These are phyloP conservation scores for Eutolmus rufibarbis DNA, from an alignment of 2,888 invertebrate genomes.

Conservation along the genomic window DNA sequence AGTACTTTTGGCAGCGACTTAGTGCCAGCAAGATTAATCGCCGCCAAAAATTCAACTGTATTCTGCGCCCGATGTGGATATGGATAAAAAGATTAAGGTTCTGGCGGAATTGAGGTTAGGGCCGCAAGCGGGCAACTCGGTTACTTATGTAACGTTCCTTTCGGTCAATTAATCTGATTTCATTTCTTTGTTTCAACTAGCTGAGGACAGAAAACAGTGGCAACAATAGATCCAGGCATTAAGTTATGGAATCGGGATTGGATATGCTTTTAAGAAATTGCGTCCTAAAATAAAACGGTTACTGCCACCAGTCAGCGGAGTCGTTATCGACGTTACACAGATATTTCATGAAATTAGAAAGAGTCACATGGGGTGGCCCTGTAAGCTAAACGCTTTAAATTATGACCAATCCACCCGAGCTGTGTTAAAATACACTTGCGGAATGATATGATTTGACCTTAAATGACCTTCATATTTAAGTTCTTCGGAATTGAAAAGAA, in stretches of 20 bases:
- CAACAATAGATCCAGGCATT: neutral
- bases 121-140: neutral
- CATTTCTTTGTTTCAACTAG: neutral
- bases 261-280: neutral
- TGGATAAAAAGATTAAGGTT: neutral
- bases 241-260: neutral
- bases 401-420: neutral
- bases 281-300: neutral
- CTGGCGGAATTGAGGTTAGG: neutral
- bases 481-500: neutral
- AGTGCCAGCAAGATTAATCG: conserved; percentile 26
- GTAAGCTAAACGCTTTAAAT: neutral
- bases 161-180: neutral
- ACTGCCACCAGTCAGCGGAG: neutral
- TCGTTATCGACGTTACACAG: neutral
- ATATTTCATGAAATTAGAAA: neutral
- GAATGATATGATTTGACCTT: neutral
- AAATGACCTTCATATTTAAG: neutral
- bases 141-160: neutral
- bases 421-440: neutral
- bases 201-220: neutral
- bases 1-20: conserved; percentile 30
- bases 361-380: neutral
- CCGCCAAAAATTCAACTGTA: neutral
- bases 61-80: neutral